Base-by-base conservation (phyloP, 2,888 invertebrate genomes). In the Archips xylosteana region DNA sequence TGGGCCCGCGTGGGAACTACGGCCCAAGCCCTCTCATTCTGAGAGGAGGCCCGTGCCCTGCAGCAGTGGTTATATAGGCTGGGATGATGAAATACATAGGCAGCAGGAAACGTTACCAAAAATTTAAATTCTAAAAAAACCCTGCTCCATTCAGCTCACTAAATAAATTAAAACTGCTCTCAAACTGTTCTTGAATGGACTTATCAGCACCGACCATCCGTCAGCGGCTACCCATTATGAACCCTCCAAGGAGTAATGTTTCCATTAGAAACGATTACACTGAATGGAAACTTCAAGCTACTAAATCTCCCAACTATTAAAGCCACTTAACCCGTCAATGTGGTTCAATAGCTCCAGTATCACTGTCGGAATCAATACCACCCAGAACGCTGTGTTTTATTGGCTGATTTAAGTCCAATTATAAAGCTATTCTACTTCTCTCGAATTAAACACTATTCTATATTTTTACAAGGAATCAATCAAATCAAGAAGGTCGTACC, bases 181-280 rank as follows among this genome's bases (percentile, higher is more conserved):
- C 23, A 67, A 66, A 9, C 15, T 64, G 68, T 70, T 76, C 71
- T 68, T 78, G 78, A 78, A 75, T 57, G 71, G 63, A 51, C 69
- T 75, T 76, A 80, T 79, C 80, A 76, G 77, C 64, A 72, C 77
- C 76, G 70, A 70, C 79, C 77, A 80, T 84, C 78, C 78, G 77
- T 84, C 80, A 79, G 72, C 74, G 74, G 78, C 78, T 63, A 34
- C 59, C 39, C 63, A 69, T 82, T 83, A 85, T 85, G 84, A 85
- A 82, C 79, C 79, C 77, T 78, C 80, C 81, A 57, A 73, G 79
- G 80, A 82, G 75, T 79, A 79, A 80, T 81, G 80, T 78, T 80
- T 76, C 80, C 79, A 80, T 81, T 81, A 78, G 78, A 78, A 81
- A 81, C 79, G 80, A 83, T 84, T 84, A 84, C 76, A 23, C 62